Conservation (phyloP, 2,888 invertebrate genomes). For the Lithophane semibrunnea region DNA sequence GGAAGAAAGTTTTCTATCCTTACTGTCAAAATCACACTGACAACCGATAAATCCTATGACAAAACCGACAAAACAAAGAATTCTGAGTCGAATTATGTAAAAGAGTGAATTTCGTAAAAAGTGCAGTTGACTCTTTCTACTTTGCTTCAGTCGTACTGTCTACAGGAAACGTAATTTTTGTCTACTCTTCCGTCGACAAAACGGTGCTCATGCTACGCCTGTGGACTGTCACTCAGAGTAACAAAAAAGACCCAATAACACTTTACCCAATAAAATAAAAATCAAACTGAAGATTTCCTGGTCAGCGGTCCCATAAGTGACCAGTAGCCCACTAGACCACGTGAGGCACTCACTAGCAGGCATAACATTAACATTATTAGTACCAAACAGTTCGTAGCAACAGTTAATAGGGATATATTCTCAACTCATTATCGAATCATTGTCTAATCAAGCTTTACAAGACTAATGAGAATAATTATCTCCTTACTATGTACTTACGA, state of each 20-base stretch:
- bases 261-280: background rate
- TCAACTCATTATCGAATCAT: background rate
- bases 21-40: too few species aligned
- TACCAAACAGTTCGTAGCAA: background rate
- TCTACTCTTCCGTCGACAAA: too few species aligned
- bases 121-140: too few species aligned
- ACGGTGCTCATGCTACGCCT: too few species aligned
- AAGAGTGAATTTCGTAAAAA: too few species aligned
- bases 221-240: background rate
- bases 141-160: too few species aligned
- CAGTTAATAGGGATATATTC: background rate
- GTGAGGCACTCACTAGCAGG: too few species aligned
- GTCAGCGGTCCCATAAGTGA: background rate
- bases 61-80: too few species aligned
- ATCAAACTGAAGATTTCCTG: background rate
- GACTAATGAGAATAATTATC: conserved; percentile 11
- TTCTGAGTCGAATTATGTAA: too few species aligned
- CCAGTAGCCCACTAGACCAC: background rate
- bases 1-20: too few species aligned
- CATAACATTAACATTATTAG: background rate
- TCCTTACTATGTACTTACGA: background rate
- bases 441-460: background rate
- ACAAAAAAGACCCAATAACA: background rate
- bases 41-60: too few species aligned
- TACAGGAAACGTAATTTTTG: too few species aligned